A percentile compares a stretch with the other conserved stretches of the same genome.
Evolutionary conservation across 2,797 vertebrate genomes (phyloP).

Genomic region (Hirundo rustica): DNA sequence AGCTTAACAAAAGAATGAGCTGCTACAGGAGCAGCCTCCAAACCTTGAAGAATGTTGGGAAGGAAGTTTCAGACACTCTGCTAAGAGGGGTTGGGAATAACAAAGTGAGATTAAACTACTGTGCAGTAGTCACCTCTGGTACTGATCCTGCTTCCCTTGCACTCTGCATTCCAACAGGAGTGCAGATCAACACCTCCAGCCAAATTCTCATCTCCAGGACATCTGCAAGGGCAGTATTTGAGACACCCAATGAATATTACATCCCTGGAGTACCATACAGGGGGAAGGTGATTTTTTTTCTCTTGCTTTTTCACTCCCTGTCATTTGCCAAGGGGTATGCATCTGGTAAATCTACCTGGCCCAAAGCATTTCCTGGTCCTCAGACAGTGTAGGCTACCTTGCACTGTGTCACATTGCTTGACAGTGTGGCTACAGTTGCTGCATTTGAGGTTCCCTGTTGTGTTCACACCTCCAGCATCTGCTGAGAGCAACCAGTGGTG

Average conservation of each 20-base stretch:
- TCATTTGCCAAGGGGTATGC: neutral
- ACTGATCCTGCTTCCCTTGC: neutral
- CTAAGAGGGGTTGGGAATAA: neutral
- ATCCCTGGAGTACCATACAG: conserved; percentile 70
- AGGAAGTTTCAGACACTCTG: neutral
- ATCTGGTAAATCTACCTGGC: neutral
- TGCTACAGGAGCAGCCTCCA: neutral
- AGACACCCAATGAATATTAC: conserved; percentile 65
- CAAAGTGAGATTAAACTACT: neutral
- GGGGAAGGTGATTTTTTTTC: conserved; percentile 63
- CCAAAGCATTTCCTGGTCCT: neutral
- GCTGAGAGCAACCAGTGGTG: neutral
- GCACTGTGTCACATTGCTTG: neutral
- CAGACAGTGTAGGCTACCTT: neutral
- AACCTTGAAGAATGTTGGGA: neutral
- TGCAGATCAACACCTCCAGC: conserved; percentile 57
- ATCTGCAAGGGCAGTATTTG: conserved; percentile 59
- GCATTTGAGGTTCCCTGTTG: neutral
- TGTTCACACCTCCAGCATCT: neutral
- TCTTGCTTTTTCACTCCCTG: neutral
- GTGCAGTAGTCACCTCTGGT: neutral
- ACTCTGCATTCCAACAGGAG: conserved; percentile 29
- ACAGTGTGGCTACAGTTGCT: neutral
- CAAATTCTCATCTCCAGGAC: conserved; percentile 56
- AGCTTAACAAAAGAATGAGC: neutral